Base-by-base conservation (phyloP, 2,888 invertebrate species). In the Pristionchus exspectatus region DNA sequence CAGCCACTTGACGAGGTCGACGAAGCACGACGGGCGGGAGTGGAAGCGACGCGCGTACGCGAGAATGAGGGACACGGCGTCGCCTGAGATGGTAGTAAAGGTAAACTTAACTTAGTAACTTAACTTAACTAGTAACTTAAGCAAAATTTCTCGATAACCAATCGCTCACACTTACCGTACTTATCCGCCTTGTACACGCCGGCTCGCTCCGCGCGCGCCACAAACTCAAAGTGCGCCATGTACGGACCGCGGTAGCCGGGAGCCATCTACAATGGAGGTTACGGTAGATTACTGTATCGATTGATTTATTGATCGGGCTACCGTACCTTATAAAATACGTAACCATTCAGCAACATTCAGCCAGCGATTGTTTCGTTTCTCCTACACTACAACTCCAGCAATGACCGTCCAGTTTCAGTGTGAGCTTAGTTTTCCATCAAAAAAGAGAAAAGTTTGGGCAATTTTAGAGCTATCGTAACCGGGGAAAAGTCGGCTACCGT, bases 11-110 rank as follows among this genome's bases (percentile, higher is more conserved):
- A 97, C 96, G 87, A 98, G 96, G 95, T 98, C 98, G 16, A 97
- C 96, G 90, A 97, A 97, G 90, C 97, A 97, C 95, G 98, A 98
- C 0, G 97, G 97, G 95, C 98, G 98, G 93, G 97, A 97, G 4
- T 98, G 98, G 95, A 98, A 98, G 92, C 96, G 96, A 77, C 96
- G 95, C 92, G 97, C 97, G 96, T 98, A 98, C 93, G 97, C 97
- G 91, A 97, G 96, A 95, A 98, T 96, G 87, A 95, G 90, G 85
- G 95, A 94, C 59, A 94, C 90, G 50, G 95, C 93, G 59, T 94
- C 92, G 72, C 95, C 95, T 95, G 91, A 38, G 92, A 38, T 3
- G 33, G 21, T 3, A 21, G 56, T 4, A 56, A 56, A 69, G 27
- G n/a, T n/a, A n/a, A n/a, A n/a, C n/a, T n/a, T n/a, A n/a, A n/a